Percentiles rank a stretch among this genome's conserved stretches.
Conservation (phyloP, 2,888 invertebrate species). For the Lepidonotus clava region DNA sequence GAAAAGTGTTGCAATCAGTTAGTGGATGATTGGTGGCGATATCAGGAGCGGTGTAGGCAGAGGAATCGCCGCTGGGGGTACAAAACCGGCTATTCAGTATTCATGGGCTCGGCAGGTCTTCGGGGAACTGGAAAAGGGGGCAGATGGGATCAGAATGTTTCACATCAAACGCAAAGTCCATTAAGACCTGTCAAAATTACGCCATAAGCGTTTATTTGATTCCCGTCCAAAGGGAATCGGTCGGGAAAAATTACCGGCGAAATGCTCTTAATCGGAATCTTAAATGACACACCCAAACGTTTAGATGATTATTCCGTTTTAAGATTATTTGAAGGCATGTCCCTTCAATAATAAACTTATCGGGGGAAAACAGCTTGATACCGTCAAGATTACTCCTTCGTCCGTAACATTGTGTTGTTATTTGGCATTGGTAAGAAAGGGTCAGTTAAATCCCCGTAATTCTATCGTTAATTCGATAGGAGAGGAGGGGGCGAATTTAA, state of each 20-base stretch:
- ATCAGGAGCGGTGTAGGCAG: too few relatives aligned
- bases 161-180: slow-evolving; percentile 28
- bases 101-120: not conserved
- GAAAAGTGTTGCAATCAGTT: too few relatives aligned
- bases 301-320: not conserved
- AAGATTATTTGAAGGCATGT: not conserved
- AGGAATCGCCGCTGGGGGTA: too few relatives aligned
- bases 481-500: too few relatives aligned
- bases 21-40: too few relatives aligned
- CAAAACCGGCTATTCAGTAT: slow-evolving; percentile 24
- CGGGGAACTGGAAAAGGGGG: not conserved
- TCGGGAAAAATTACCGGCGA: not conserved
- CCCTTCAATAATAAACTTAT: slow-evolving; percentile 42
- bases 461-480: too few relatives aligned
- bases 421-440: too few relatives aligned
- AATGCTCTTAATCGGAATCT: slow-evolving; percentile 8
- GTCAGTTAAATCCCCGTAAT: not conserved
- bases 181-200: slow-evolving; percentile 14
- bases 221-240: not conserved
- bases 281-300: slow-evolving; percentile 9
- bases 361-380: not conserved
- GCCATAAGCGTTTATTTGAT: slow-evolving; percentile 4
- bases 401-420: too few relatives aligned
- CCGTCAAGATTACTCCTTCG: not conserved
- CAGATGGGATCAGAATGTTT: not conserved